Base-by-base conservation (phyloP, 2,113 vertebrate genomes). In the Danio rerio region DNA sequence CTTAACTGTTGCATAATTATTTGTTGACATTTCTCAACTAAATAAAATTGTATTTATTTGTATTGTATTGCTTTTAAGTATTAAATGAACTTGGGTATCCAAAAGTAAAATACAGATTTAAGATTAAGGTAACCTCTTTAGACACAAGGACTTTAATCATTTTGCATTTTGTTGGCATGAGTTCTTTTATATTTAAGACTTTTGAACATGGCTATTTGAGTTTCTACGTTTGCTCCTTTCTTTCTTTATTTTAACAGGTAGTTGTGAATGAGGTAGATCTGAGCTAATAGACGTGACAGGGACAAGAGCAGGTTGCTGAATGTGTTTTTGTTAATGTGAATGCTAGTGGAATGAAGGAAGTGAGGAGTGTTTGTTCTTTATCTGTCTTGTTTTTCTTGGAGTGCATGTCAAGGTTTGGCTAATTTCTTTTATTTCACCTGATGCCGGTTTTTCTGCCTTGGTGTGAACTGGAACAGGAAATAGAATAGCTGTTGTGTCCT, bases 331-430 rank as follows among this genome's bases (percentile, higher is more conserved):
- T 80, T 81, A 21, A 45, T 55, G 43, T 71, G 73, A 59, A 59
- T 18, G n/a, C 40, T 13, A 45, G 49, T 63, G 40, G 52, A 75
- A 77, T 72, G 55, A 72, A 82, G 73, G 73, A 83, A 69, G 50
- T 21, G 9, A 69, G 75, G 75, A 85, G 84, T 92, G 88, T 92
- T 92, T 89, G 75, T 83, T 81, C 82, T 86, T 62, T 88, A 5
- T 45, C 42, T 81, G 76, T 78, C 52, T 84, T 88, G 89, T 91
- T 90, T 88, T 80, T 89, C 70, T 65, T 85, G 86, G 53, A 84
- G 76, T 70, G 58, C 63, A 68, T 78, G 69, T 78, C 87, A 91
- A 56, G 47, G 7, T 59, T 81, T 52, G 52, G 52, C 63, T 43
- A 0, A 49, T 74, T 69, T 78, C 20, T 55, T 62, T 62, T 78